Conservation (phyloP, 2,888 invertebrate species). For the Tenthredo mesomela region DNA sequence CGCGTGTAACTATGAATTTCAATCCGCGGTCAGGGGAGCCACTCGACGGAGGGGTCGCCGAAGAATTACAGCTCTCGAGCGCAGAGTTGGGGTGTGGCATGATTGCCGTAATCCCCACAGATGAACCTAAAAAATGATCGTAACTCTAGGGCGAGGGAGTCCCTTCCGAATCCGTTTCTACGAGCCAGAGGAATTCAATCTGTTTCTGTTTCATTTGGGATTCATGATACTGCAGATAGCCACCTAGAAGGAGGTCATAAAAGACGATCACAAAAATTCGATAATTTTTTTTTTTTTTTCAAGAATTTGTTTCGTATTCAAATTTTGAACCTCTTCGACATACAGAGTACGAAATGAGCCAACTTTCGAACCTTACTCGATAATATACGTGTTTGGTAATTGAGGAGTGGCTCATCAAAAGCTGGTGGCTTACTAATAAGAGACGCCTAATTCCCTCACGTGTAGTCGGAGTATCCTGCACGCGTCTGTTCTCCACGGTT, state of each 20-base stretch:
- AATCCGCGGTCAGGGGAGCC: conserved; percentile 75
- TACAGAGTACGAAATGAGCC: background rate
- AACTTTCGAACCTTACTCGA: background rate
- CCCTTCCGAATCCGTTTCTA: conserved; percentile 6
- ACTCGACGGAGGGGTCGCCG: conserved; percentile 58
- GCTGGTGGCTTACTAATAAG: background rate
- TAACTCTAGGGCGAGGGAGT: conserved; percentile 53
- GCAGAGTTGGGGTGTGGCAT: conserved; percentile 67
- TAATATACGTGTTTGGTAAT: background rate
- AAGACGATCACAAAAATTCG: background rate
- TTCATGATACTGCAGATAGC: conserved; percentile 15
- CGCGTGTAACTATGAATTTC: conserved; percentile 73
- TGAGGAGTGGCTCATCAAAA: background rate
- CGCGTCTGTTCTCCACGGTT: conserved; percentile 16
- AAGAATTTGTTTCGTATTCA: background rate
- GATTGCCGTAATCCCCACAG: conserved; percentile 68
- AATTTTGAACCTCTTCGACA: background rate
- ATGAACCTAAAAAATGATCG: conserved; percentile 73
- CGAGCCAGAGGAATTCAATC: conserved; percentile 49
- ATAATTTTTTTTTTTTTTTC: background rate
- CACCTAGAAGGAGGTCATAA: background rate
- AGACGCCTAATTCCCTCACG: conserved; percentile 15
- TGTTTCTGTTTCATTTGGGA: conserved; percentile 48
- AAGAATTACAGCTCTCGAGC: conserved; percentile 64
- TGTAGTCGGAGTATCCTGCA: background rate